Conservation (phyloP, 2,113 vertebrate species). For the Hiodon alosoides region DNA sequence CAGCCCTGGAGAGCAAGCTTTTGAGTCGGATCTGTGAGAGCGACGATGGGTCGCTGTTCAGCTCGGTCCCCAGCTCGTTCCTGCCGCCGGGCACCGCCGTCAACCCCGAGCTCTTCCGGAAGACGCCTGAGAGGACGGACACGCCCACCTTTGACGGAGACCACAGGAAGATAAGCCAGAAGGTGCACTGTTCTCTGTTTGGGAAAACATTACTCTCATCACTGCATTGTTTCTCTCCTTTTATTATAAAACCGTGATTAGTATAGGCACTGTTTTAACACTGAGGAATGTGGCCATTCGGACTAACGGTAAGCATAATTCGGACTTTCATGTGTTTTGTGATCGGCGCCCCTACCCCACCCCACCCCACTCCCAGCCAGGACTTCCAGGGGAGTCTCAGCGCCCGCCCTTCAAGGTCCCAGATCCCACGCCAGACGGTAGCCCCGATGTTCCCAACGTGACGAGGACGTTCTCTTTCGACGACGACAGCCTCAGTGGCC, state of each 20-base stretch:
- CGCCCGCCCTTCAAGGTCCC: not conserved
- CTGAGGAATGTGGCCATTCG: too few relatives aligned
- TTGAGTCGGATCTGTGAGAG: slow-evolving; percentile 69
- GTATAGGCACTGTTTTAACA: too few relatives aligned
- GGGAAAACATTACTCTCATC: not conserved
- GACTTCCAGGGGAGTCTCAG: slow-evolving; percentile 20
- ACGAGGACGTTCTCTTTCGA: not conserved
- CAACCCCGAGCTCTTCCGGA: not conserved
- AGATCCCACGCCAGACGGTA: not conserved
- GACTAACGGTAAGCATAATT: too few relatives aligned
- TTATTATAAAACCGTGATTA: too few relatives aligned
- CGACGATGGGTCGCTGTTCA: slow-evolving; percentile 43
- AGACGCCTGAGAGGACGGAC: not conserved
- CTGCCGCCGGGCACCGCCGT: slow-evolving; percentile 17
- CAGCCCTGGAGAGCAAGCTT: slow-evolving; percentile 67
- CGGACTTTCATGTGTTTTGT: not conserved
- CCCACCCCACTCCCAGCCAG: slow-evolving; percentile 27
- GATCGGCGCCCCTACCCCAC: not conserved
- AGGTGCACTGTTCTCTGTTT: slow-evolving; percentile 21
- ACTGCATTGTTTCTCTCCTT: too few relatives aligned
- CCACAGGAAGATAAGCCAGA: not conserved
- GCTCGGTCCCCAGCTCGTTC: slow-evolving; percentile 18
- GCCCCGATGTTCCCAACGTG: slow-evolving; percentile 16
- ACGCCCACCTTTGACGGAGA: slow-evolving; percentile 12
- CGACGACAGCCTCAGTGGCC: slow-evolving; percentile 24